Percentiles rank a stretch among this genome's conserved stretches.
Conservation (phyloP, 1,140 invertebrate species). For the Thaumatotibia leucotreta region DNA sequence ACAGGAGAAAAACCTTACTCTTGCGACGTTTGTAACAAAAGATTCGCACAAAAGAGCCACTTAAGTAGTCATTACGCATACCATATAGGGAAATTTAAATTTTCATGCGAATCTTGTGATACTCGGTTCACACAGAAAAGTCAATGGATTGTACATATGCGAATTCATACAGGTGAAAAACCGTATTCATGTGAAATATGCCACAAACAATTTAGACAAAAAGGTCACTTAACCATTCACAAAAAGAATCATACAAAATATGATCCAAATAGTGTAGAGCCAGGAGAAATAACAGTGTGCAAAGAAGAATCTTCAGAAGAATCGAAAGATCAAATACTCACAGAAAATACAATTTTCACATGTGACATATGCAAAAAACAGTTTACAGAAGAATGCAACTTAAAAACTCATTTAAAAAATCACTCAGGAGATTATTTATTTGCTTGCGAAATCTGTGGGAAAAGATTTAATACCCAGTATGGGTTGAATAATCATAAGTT, state of each 20-base stretch:
- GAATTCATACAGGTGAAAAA: background rate
- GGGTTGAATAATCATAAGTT: background rate
- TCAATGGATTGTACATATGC: background rate
- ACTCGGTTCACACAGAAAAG: background rate
- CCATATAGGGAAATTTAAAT: background rate
- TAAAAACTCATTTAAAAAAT: background rate
- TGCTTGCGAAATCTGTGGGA: background rate
- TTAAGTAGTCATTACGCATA: background rate
- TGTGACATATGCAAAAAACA: background rate
- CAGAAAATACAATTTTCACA: background rate
- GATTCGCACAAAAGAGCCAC: background rate
- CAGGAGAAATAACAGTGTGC: background rate
- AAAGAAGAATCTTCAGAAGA: background rate
- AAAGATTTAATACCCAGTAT: background rate
- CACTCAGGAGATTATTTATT: background rate
- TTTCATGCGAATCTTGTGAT: background rate
- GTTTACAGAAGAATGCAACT: background rate
- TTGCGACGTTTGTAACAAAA: background rate
- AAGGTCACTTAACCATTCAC: background rate
- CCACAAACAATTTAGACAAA: background rate
- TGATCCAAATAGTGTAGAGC: background rate
- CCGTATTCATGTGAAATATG: background rate
- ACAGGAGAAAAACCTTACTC: background rate
- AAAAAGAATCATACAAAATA: background rate
- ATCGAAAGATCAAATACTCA: background rate